Evolutionary conservation across 2,113 vertebrate genomes (phyloP).

Genomic region (Atrichornis clamosus): DNA sequence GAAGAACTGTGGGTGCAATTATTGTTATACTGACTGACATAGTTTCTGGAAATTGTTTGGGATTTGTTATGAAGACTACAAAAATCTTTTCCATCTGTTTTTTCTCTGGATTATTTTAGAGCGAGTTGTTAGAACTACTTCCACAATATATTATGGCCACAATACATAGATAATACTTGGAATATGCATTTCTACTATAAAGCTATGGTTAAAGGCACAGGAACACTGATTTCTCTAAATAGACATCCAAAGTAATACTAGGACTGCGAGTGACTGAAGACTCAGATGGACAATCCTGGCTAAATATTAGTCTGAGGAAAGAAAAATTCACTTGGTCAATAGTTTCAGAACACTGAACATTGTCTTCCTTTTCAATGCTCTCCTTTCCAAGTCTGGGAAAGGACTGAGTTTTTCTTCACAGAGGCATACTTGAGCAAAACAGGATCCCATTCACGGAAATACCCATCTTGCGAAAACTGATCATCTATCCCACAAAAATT

Average conservation of each 20-base stretch:
- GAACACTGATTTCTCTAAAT: not conserved
- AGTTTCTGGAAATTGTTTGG: slow-evolving; percentile 35
- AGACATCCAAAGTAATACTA: not conserved
- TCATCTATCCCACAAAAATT: not conserved
- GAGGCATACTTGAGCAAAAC: slow-evolving; percentile 1
- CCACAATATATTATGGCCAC: not conserved
- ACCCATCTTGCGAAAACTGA: not conserved
- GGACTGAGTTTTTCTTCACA: not conserved
- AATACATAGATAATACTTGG: not conserved
- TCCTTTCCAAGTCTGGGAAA: slow-evolving; percentile 6
- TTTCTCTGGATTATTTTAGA: not conserved
- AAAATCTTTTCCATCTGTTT: slow-evolving; percentile 57
- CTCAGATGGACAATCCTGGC: not conserved
- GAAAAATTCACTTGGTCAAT: not conserved
- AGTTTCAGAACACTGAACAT: not conserved
- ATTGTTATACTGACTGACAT: slow-evolving; percentile 20
- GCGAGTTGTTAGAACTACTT: not conserved
- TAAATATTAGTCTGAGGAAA: not conserved
- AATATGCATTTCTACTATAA: not conserved
- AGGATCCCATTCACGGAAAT: not conserved
- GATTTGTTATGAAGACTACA: slow-evolving; percentile 5
- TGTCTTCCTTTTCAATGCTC: not conserved
- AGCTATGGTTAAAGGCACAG: not conserved
- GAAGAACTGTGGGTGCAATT: slow-evolving; percentile 2
- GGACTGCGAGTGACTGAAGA: not conserved